Conservation (phyloP, 2,888 invertebrate genomes). For the Incurvaria masculella region DNA sequence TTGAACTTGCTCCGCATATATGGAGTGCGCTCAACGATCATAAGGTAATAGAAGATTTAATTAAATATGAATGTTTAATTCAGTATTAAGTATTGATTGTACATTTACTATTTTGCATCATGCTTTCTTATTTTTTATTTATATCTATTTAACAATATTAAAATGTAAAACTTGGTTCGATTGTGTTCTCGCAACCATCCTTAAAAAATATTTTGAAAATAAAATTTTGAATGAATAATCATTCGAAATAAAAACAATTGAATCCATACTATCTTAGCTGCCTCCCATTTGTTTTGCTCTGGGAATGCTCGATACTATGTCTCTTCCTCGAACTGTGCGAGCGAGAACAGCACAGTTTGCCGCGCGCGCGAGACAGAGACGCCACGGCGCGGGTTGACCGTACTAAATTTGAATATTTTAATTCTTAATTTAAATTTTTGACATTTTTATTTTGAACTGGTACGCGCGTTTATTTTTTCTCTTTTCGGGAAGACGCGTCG, state of each 20-base stretch:
- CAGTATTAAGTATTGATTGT: too few species aligned
- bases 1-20: conserved; percentile 22
- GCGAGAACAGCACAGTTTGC: background rate
- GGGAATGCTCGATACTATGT: background rate
- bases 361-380: conserved; percentile 30
- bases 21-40: too few species aligned
- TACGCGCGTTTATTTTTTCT: conserved; percentile 40
- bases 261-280: background rate
- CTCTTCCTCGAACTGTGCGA: conserved; percentile 2
- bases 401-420: conserved; percentile 59
- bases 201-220: too few species aligned
- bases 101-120: too few species aligned
- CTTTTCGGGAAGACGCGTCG: background rate
- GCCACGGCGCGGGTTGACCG: conserved; percentile 24
- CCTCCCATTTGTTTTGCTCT: background rate
- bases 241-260: too few species aligned
- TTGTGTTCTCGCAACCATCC: too few species aligned
- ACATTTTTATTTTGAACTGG: conserved; percentile 58
- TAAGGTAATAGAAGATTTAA: too few species aligned
- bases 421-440: conserved; percentile 59
- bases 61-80: too few species aligned
- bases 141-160: too few species aligned
- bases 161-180: too few species aligned
- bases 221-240: too few species aligned
- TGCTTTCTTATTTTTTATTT: too few species aligned